These are phyloP conservation scores for Planiliza haematocheilus DNA, from an alignment of 2,113 vertebrate species.

Conservation along the genomic window DNA sequence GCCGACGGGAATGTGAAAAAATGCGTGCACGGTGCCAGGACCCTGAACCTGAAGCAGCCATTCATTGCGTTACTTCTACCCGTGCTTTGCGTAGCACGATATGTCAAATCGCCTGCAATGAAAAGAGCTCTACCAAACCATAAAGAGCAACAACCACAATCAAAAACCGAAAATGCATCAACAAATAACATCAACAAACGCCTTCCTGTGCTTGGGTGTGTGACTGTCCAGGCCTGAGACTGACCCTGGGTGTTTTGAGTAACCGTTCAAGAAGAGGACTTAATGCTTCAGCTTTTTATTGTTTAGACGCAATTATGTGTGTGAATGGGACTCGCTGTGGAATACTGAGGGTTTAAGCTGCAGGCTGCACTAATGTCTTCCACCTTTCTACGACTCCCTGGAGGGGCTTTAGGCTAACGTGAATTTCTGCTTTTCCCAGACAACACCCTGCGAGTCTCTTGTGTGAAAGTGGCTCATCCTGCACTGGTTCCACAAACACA, in stretches of 20 bases:
- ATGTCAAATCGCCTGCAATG: neutral
- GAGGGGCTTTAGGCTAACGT: conserved; percentile 60
- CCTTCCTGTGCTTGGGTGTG: conserved; percentile 39
- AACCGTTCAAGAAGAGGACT: conserved; percentile 46
- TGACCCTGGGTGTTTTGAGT: conserved; percentile 55
- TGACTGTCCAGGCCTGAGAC: conserved; percentile 36
- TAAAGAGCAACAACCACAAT: neutral
- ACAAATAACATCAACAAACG: conserved; percentile 21
- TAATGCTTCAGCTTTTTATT: conserved; percentile 65
- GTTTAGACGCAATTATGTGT: conserved; percentile 59
- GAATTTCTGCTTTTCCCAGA: conserved; percentile 84
- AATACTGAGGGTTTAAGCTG: conserved; percentile 44
- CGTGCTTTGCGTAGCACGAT: neutral
- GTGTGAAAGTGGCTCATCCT: conserved; percentile 65
- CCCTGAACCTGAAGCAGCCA: too few relatives aligned
- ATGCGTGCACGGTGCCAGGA: too few relatives aligned
- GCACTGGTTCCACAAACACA: conserved; percentile 14
- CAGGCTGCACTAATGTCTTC: conserved; percentile 77
- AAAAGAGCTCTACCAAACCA: neutral
- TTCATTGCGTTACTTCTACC: too few relatives aligned
- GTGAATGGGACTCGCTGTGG: conserved; percentile 36
- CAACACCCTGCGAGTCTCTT: conserved; percentile 78
- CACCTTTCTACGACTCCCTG: conserved; percentile 74
- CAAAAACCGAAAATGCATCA: neutral
- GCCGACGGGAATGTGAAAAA: too few relatives aligned